Base-by-base conservation (phyloP, 2,113 vertebrate species). In the Takifugu flavidus region DNA sequence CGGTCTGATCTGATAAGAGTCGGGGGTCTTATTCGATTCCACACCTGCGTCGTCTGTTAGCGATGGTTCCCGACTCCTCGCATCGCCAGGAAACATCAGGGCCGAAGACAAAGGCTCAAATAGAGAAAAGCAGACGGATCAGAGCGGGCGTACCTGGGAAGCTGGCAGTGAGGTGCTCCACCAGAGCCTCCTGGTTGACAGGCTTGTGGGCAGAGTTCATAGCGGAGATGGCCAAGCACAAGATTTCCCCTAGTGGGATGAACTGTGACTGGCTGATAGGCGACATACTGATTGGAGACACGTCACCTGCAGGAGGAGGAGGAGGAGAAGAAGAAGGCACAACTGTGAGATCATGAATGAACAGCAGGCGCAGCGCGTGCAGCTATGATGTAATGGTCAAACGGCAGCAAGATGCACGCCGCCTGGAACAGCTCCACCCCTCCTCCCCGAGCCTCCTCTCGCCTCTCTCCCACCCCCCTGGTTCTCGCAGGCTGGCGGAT, bases 181-280 rank as follows among this genome's bases (percentile, higher is more conserved):
- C 94, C 88, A 99, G 93, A 67, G 95, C 96, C 88, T 99, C 96
- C 84, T 98, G 97, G 64, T 94, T 99, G 88, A 99, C 97, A 53
- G 95, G 94, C 86, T 98, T 98, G 81, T 95, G 94, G 77, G 95
- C 93, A 43, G 96, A 94, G 90, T 98, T 98, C 96, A 99, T 98
- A 82, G 96, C 90, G 27, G 96, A 98, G 92, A 99, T 96, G 89
- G 97, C 97, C 92, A 98, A 89, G 91, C 97, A 99, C 87, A 99
- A 94, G 89, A 99, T 98, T 88, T 99, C 97, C 82, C 97, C 96
- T 76, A 99, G 95, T 57, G 97, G 97, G 89, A 99, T 99, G 89
- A 99, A 99, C 91, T 99, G 97, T 67, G 97, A 99, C 85, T 99
- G 97, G 89, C 95, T 98, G 92, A 98, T 96, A 75, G 96, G 96